phyloP scores from a whole-genome alignment of 2,113 vertebrate genomes.

The Archilochus colubris region DNA sequence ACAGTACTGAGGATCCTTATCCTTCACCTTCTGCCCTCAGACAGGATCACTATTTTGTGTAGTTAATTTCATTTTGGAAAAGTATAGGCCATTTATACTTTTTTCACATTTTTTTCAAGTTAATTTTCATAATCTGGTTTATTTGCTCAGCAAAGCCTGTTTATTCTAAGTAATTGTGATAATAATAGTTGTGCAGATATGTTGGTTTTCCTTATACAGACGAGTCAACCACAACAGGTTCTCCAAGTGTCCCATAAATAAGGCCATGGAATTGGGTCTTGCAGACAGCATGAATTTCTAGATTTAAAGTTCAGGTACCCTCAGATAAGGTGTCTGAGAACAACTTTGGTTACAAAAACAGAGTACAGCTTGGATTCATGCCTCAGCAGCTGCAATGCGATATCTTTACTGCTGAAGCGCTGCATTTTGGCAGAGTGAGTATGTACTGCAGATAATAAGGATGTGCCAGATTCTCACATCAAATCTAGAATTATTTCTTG shows the following conservation, averaged over 20 bases:
- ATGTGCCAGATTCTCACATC: neutral
- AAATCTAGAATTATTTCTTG: slow-evolving; percentile 20
- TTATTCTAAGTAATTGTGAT: neutral
- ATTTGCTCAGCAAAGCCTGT: neutral
- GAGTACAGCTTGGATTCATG: neutral
- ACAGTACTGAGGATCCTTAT: neutral
- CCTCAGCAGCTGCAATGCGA: neutral
- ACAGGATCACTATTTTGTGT: neutral
- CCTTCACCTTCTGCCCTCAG: neutral
- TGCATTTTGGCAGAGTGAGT: neutral
- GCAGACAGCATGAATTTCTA: neutral
- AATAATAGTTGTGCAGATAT: neutral
- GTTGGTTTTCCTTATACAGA: neutral
- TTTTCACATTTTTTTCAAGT: neutral
- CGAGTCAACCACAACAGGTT: neutral
- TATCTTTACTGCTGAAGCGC: neutral
- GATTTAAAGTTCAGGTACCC: neutral
- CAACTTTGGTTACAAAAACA: neutral
- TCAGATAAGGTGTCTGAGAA: neutral
- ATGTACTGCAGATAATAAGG: neutral
- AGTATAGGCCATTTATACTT: neutral
- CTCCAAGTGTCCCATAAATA: neutral
- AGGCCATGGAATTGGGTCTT: neutral
- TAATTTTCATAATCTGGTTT: neutral
- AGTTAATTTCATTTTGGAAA: neutral